Evolutionary conservation across 2,888 invertebrate species (phyloP).

Genomic region (Acrobasis repandana): DNA sequence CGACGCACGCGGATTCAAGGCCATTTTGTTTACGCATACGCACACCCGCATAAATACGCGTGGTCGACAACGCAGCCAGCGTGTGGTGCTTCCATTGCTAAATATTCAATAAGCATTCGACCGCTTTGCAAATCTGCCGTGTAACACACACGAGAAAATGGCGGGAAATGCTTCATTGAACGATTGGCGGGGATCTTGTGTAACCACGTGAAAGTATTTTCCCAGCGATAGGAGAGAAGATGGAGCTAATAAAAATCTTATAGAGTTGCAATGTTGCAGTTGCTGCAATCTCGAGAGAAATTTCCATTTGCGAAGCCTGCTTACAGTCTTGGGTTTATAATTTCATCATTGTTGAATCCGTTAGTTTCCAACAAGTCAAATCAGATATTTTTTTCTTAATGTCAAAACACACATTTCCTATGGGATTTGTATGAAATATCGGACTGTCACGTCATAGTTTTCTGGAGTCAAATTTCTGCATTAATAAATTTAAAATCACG

Average conservation of each 20-base stretch:
- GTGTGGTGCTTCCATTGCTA: conserved; percentile 41
- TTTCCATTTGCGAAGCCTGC: neutral
- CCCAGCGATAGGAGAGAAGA: conserved; percentile 29
- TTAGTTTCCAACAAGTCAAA: too few species aligned
- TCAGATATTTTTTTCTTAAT: too few species aligned
- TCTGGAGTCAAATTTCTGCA: too few species aligned
- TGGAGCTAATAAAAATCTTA: neutral
- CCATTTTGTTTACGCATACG: conserved; percentile 74
- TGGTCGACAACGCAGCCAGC: conserved; percentile 52
- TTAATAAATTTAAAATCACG: too few species aligned
- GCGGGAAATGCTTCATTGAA: conserved; percentile 78
- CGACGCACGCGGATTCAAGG: conserved; percentile 69
- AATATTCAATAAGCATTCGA: conserved; percentile 38
- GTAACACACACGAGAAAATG: conserved; percentile 58
- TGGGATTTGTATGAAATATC: too few species aligned
- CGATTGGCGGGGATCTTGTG: conserved; percentile 74
- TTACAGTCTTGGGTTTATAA: conserved; percentile 2
- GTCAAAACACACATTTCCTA: too few species aligned
- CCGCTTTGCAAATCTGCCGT: conserved; percentile 52
- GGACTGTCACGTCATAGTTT: too few species aligned
- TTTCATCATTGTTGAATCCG: conserved; percentile 1
- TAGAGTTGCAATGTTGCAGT: neutral
- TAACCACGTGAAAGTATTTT: conserved; percentile 69
- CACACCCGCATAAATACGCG: conserved; percentile 68
- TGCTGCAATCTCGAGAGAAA: neutral